A percentile compares a stretch with the other conserved stretches of the same genome.
Evolutionary conservation across 1,140 invertebrate species (phyloP).

Genomic region (Trichonephila inaurata): DNA sequence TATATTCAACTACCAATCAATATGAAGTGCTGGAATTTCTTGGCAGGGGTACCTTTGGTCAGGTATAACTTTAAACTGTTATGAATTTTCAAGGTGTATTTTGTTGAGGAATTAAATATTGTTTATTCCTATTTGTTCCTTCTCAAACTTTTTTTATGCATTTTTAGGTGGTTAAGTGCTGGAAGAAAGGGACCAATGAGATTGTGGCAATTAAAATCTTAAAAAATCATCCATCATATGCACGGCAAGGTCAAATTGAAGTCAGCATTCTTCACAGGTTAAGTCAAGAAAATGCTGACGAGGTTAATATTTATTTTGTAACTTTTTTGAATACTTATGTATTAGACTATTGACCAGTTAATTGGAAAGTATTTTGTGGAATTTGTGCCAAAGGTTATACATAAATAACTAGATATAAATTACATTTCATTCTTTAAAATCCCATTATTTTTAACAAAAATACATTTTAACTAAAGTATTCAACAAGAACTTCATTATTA

Average conservation of each 20-base stretch:
- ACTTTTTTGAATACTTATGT: neutral
- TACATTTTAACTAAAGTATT: no score
- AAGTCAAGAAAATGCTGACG: constrained; percentile 99
- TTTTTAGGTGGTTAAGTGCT: constrained; percentile 96
- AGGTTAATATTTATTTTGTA: constrained; percentile 54
- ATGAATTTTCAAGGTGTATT: neutral
- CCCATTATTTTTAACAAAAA: no score
- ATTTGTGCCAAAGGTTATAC: no score
- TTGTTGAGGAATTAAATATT: neutral
- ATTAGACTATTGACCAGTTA: no score
- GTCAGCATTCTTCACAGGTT: constrained; percentile 97
- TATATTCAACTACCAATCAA: constrained; percentile 94
- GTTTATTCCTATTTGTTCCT: neutral
- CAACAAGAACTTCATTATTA: no score
- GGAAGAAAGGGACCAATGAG: constrained; percentile 99
- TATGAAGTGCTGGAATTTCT: constrained; percentile 99
- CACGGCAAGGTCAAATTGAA: constrained; percentile 99
- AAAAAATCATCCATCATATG: constrained; percentile 99
- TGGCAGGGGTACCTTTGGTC: constrained; percentile 98
- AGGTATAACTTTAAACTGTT: constrained; percentile 82
- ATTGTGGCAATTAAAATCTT: constrained; percentile 99
- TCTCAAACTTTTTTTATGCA: neutral
- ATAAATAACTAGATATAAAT: no score
- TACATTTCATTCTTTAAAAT: no score
- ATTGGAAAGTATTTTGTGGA: no score